Conservation (phyloP, 2,888 invertebrate species). For the Drosophila eohydei region DNA sequence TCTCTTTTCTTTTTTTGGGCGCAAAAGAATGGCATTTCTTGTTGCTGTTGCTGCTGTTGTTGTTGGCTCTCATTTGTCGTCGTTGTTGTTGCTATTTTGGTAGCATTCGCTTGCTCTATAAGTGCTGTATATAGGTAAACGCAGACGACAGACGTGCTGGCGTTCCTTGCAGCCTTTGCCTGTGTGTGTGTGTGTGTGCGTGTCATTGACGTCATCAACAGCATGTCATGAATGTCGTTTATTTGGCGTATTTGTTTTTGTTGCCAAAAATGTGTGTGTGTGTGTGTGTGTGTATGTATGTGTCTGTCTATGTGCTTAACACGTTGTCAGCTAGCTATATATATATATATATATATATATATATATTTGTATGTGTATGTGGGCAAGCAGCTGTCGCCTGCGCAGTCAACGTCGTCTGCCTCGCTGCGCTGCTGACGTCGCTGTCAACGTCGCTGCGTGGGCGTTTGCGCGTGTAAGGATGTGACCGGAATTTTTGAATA, state of each 20-base stretch:
- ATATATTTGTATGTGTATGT: not conserved
- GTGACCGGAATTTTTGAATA: constrained; percentile 78
- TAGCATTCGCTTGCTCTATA: constrained; percentile 52
- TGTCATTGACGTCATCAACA: constrained; percentile 79
- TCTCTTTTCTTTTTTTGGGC: constrained; percentile 44
- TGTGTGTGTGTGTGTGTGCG: constrained; percentile 42
- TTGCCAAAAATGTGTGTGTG: constrained; percentile 21
- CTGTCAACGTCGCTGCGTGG: constrained; percentile 49
- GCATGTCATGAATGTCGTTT: constrained; percentile 77
- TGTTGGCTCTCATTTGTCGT: constrained; percentile 39
- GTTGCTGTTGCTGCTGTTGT: constrained; percentile 32
- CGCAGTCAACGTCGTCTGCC: constrained; percentile 31
- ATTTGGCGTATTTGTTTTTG: constrained; percentile 39
- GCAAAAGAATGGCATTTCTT: constrained; percentile 41
- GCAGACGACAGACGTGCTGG: constrained; percentile 55
- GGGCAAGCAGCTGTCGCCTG: constrained; percentile 62
- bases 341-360: not conserved
- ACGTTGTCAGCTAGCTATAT: constrained; percentile 34
- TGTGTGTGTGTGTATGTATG: constrained; percentile 20
- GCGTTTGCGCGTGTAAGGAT: constrained; percentile 78
- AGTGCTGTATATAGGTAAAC: constrained; percentile 22
- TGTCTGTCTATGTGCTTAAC: constrained; percentile 31
- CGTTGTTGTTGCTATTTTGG: constrained; percentile 67
- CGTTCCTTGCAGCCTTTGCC: constrained; percentile 37
- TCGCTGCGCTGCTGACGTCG: constrained; percentile 7